Conservation (phyloP, 2,797 vertebrate species). For the Neosilurus mollespiculum region DNA sequence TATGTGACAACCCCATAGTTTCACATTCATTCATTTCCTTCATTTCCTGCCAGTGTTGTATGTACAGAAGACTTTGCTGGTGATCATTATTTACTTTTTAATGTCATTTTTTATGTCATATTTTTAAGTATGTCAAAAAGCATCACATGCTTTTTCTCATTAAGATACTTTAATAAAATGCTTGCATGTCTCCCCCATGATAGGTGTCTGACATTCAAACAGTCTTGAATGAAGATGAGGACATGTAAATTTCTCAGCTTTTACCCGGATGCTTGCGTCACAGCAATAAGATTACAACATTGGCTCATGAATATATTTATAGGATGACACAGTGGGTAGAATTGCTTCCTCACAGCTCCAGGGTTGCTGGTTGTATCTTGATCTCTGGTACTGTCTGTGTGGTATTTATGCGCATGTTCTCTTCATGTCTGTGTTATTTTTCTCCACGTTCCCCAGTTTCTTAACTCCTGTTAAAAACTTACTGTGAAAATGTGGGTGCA, state of each 20-base stretch:
- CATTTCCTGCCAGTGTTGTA: background rate
- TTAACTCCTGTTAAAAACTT: background rate
- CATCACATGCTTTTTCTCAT: background rate
- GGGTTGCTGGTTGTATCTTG: background rate
- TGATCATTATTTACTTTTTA: background rate
- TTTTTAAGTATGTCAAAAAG: too few relatives aligned
- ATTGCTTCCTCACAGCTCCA: background rate
- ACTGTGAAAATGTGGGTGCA: background rate
- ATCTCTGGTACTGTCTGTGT: background rate
- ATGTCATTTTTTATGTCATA: too few relatives aligned
- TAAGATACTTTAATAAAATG: background rate
- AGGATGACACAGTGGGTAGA: background rate
- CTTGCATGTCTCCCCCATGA: background rate
- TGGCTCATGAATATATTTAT: slow-evolving; percentile 21
- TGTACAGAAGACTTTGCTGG: background rate
- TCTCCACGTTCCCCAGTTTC: background rate
- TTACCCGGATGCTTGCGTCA: background rate
- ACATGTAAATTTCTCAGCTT: background rate
- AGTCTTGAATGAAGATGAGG: background rate
- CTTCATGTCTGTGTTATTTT: background rate
- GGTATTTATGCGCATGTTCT: background rate
- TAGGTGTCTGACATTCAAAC: background rate
- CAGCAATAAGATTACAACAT: slow-evolving; percentile 17
- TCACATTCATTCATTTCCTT: too few relatives aligned
- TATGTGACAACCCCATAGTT: background rate